phyloP scores from a whole-genome alignment of 2,888 invertebrate genomes.

The Drosophila histrio region DNA sequence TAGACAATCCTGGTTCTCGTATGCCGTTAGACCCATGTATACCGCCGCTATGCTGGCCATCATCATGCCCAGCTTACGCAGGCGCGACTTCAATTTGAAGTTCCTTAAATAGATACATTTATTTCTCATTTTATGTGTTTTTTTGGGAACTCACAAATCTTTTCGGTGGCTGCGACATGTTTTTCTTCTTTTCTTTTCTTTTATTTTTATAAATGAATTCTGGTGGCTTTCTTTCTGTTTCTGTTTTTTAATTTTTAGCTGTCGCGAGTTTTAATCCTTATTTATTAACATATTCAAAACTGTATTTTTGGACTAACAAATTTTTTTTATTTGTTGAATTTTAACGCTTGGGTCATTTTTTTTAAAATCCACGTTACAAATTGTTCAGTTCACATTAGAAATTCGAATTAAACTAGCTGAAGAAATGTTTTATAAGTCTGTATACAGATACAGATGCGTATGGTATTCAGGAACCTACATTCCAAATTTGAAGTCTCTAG shows the following conservation, averaged over 20 bases:
- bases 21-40: constrained; percentile 33
- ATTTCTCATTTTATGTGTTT: too few relatives aligned
- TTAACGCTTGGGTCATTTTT: neutral
- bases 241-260: neutral
- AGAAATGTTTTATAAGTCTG: too few relatives aligned
- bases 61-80: constrained; percentile 41
- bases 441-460: too few relatives aligned
- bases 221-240: neutral
- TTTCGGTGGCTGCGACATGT: neutral
- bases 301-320: neutral
- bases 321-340: neutral
- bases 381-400: too few relatives aligned
- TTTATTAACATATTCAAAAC: neutral
- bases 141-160: constrained; percentile 1
- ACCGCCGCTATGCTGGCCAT: constrained; percentile 36
- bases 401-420: too few relatives aligned
- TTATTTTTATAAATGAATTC: too few relatives aligned
- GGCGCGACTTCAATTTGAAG: constrained; percentile 20
- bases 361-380: neutral
- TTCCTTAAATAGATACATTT: neutral
- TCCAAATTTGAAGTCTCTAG: too few relatives aligned
- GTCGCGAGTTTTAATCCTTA: neutral
- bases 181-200: too few relatives aligned
- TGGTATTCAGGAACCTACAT: too few relatives aligned
- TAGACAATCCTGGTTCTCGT: constrained; percentile 28